Evolutionary conservation across 2,113 vertebrate genomes (phyloP).

Genomic region (Myotis yumanensis): DNA sequence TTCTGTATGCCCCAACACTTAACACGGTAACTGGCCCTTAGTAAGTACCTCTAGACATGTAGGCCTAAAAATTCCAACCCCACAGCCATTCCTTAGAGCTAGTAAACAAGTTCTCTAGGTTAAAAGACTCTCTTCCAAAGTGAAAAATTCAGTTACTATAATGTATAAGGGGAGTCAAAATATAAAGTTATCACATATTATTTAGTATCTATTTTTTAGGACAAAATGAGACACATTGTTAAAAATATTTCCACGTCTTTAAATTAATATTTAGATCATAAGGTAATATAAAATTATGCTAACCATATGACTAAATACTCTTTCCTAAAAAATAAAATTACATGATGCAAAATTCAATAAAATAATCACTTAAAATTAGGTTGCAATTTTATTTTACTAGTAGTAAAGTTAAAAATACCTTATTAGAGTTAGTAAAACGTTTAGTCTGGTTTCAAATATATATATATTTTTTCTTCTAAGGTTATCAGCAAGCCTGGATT

Average conservation of each 20-base stretch:
- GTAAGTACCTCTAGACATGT: not conserved
- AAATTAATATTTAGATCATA: not conserved
- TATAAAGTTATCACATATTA: not conserved
- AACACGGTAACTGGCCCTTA: not conserved
- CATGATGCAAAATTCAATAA: not conserved
- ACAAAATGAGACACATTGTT: not conserved
- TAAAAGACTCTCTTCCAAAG: not conserved
- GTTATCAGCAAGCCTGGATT: not conserved
- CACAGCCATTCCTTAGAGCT: not conserved
- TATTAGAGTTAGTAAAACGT: not conserved
- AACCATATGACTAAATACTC: not conserved
- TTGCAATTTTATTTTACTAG: not conserved
- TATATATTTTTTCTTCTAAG: not conserved
- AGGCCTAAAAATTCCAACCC: not conserved
- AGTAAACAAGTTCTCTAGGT: not conserved
- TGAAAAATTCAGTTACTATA: not conserved
- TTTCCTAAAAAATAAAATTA: not conserved
- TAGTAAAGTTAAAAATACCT: not conserved
- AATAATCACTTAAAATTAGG: constrained; percentile 1
- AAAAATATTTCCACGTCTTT: not conserved
- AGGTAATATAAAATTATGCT: not conserved
- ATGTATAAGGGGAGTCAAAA: not conserved
- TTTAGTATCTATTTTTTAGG: not conserved
- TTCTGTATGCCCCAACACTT: not conserved
- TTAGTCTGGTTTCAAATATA: not conserved